Evolutionary conservation across 2,113 vertebrate species (phyloP), one percentile per base, ranked within the genome.

Genomic region (Phylloscopus whistleri): DNA sequence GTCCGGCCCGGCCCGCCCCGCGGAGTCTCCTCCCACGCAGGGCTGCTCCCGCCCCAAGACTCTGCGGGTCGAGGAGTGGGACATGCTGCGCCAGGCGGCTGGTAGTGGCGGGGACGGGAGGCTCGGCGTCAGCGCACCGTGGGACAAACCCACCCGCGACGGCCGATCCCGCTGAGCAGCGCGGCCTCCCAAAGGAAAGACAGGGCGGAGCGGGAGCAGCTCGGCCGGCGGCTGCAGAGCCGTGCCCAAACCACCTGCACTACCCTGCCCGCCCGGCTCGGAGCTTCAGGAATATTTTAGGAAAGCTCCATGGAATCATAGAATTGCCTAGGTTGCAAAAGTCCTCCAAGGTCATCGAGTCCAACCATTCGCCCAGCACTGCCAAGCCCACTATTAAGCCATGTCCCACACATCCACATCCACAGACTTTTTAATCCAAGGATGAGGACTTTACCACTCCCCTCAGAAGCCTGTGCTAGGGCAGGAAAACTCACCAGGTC

Each of bases 211-310:
- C 48, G 23, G 74, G 48, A 53, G 46, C 46, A 8, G 41, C 59
- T 18, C 22, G 49, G 49, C 28, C 33, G 33, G 58, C 20, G 49
- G 58, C 58, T 17, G 82, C 41, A 30, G 43, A 8, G 49, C 49
- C n/a, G 4, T 23, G 41, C 59, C 46, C 62, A 5, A 8, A 16
- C 5, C 33, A 19, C 41, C 30, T 8, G 30, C 43, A 10, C 33
- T 3, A 7, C 33, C 52, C 51, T 55, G 51, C 44, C 39, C 14
- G 2, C 16, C 18, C 7, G 19, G 19, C 48, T 39, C 3, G 10
- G 21, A 33, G 46, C 11, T 27, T 16, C 8, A 0, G 2, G 62
- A 30, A 8, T 9, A 5, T 26, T 39, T 49, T 10, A 46, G 39
- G 83, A 70, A 37, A 37, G 31, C 75, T 64, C 35, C 43, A 3